Base-by-base conservation (phyloP, 2,113 vertebrate genomes). In the Nansenia antarctica region DNA sequence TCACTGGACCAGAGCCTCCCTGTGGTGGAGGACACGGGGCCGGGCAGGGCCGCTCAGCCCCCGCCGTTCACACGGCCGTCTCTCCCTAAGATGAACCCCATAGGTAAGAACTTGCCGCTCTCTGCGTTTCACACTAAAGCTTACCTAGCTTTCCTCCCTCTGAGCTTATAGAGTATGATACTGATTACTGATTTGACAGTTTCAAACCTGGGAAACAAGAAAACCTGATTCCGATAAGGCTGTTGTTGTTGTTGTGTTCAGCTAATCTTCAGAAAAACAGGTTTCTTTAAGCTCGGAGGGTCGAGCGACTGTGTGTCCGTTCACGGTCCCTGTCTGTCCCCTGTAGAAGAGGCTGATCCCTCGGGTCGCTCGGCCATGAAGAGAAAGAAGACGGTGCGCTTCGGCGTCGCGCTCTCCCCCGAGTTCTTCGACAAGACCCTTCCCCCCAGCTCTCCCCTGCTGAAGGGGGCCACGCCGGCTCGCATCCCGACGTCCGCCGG, bases 401-500 rank as follows among this genome's bases (percentile, higher is more conserved):
- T 94, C 5, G 92, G 93, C 9, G 83, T 42, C 3, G 85, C 85
- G 0, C 91, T 94, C 14, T 89, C 87, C 11, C 93, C 93, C 0
- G 93, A 94, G 84, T 73, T 92, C 39, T 93, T 93, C 4, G 93
- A 94, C 81, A 88, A 85, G 85, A 74, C 77, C 45, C 77, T 93
- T 8, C 93, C 92, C 14, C 89, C 93, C 22, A 92, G 88, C 80
- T 93, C 93, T 2, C 93, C 93, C 0, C 71, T 94, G 9, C 85
- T 87, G 74, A 93, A 81, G 54, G 92, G 92, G 11, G 85, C 35
- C 45, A 90, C 87, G 0, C 92, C 90, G 0, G 69, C 61, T 9
- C 69, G 65, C 9, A 55, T 59, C 0, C 35, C 62, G 0, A 87
- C 87, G 0, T 91, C 89, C 0, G 80, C 14, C 0, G 74, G 53